Percentiles rank a stretch among this genome's conserved stretches.
Conservation (phyloP, 2,888 invertebrate genomes). For the Sepiola atlantica region DNA sequence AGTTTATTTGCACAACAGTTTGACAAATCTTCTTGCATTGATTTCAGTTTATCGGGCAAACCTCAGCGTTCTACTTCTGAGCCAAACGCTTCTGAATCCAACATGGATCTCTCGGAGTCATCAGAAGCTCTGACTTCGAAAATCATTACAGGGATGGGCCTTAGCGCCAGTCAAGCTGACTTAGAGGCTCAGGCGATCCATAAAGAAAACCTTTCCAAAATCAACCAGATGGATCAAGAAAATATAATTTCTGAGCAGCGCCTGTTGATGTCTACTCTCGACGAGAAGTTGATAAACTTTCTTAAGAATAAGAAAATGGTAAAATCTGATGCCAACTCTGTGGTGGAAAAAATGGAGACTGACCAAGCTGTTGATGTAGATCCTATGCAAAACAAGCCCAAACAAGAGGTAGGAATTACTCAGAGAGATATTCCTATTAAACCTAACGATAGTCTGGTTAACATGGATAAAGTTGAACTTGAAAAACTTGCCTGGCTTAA, state of each 20-base stretch:
- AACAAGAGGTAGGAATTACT: background rate
- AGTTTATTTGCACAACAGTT: conserved; percentile 73
- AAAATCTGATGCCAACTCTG: background rate
- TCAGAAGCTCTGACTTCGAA: background rate
- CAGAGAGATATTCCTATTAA: conserved; percentile 71
- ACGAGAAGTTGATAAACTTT: conserved; percentile 53
- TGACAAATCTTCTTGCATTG: conserved; percentile 50
- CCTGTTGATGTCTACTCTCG: conserved; percentile 79
- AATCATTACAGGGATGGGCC: conserved; percentile 60
- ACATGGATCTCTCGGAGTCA: background rate
- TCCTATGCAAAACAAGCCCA: background rate
- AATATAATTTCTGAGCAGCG: conserved; percentile 85
- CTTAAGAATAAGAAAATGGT: background rate
- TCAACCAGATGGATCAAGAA: conserved; percentile 82
- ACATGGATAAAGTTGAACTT: conserved; percentile 89
- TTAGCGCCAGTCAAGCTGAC: conserved; percentile 63
- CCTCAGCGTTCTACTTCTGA: background rate
- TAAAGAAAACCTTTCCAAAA: conserved; percentile 81
- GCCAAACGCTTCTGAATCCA: background rate
- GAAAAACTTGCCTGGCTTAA: conserved; percentile 93
- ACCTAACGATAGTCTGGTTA: conserved; percentile 81
- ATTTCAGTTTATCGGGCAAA: conserved; percentile 50
- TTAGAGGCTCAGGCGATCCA: conserved; percentile 80
- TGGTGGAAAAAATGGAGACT: background rate
- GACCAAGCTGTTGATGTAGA: background rate